Evolutionary conservation across 2,888 invertebrate species (phyloP).

Genomic region (Microctonus hyperodae): DNA sequence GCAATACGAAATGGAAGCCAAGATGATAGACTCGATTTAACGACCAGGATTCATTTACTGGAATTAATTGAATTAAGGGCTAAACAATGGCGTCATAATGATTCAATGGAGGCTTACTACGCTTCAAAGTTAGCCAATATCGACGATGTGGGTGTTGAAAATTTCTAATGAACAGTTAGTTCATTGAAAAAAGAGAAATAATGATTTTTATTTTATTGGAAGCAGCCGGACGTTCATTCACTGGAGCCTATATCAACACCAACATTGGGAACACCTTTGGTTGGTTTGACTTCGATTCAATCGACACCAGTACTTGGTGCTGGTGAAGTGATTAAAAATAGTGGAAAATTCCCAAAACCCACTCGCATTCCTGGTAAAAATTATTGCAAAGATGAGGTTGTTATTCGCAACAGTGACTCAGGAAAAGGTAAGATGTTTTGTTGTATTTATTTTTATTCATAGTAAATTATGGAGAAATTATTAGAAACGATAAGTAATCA

Average conservation of each 20-base stretch:
- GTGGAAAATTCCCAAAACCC: conserved; percentile 87
- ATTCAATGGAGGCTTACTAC: conserved; percentile 86
- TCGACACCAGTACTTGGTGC: conserved; percentile 73
- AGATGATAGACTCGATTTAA: conserved; percentile 84
- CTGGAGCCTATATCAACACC: conserved; percentile 54
- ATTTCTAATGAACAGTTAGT: conserved; percentile 16
- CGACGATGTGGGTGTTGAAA: conserved; percentile 56
- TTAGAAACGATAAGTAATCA: conserved; percentile 27
- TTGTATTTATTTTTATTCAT: conserved; percentile 19
- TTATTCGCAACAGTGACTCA: conserved; percentile 93
- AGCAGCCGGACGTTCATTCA: conserved; percentile 37
- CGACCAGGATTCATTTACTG: conserved; percentile 86
- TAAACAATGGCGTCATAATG: conserved; percentile 87
- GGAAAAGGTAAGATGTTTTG: conserved; percentile 80
- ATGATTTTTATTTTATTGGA: conserved; percentile 24
- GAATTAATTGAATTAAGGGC: conserved; percentile 93
- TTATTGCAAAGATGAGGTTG: conserved; percentile 94
- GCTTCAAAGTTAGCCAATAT: conserved; percentile 62
- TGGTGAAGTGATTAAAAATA: conserved; percentile 86
- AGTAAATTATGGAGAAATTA: conserved; percentile 13
- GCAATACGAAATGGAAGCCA: conserved; percentile 89
- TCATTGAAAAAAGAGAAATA: background rate
- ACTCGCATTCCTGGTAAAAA: conserved; percentile 92
- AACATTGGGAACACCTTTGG: conserved; percentile 47
- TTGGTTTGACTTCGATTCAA: conserved; percentile 64